These are phyloP conservation scores for Drosophila arawakana DNA, from an alignment of 1,140 invertebrate genomes.

Conservation along the genomic window DNA sequence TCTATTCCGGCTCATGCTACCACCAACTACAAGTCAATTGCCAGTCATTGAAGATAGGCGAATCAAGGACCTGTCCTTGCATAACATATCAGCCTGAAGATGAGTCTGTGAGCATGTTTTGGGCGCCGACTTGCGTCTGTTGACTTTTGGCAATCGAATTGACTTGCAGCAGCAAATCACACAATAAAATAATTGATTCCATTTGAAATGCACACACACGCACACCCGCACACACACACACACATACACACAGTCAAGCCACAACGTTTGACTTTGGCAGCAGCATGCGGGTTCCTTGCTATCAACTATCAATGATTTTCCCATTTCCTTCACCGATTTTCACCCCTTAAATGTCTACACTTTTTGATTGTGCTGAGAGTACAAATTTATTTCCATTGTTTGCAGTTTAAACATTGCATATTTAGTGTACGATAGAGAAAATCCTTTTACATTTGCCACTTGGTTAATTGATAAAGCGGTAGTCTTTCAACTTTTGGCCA, in stretches of 20 bases:
- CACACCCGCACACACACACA: not conserved
- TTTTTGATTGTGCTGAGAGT: constrained; percentile 71
- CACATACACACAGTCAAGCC: constrained; percentile 5
- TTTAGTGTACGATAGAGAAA: constrained; percentile 13
- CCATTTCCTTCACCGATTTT: constrained; percentile 11
- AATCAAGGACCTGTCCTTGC: constrained; percentile 67
- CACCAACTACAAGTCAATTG: constrained; percentile 13
- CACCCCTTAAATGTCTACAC: not conserved
- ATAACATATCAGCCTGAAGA: constrained; percentile 66
- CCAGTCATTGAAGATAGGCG: constrained; percentile 2
- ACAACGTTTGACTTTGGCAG: constrained; percentile 45
- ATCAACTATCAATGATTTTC: constrained; percentile 24
- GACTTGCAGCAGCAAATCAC: constrained; percentile 72
- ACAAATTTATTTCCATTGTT: constrained; percentile 80
- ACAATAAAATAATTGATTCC: constrained; percentile 83
- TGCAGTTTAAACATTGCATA: constrained; percentile 68
- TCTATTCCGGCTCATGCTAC: not conserved
- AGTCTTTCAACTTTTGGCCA: constrained; percentile 13
- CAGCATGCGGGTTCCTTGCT: constrained; percentile 61
- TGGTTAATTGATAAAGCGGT: constrained; percentile 46
- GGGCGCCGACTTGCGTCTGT: constrained; percentile 60
- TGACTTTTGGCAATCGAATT: constrained; percentile 75
- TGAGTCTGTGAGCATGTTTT: constrained; percentile 18
- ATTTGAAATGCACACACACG: constrained; percentile 75
- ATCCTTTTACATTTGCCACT: constrained; percentile 32